Evolutionary conservation across 2,888 invertebrate species (phyloP), one percentile per base, ranked within the genome.

Genomic region (Agrochola litura): DNA sequence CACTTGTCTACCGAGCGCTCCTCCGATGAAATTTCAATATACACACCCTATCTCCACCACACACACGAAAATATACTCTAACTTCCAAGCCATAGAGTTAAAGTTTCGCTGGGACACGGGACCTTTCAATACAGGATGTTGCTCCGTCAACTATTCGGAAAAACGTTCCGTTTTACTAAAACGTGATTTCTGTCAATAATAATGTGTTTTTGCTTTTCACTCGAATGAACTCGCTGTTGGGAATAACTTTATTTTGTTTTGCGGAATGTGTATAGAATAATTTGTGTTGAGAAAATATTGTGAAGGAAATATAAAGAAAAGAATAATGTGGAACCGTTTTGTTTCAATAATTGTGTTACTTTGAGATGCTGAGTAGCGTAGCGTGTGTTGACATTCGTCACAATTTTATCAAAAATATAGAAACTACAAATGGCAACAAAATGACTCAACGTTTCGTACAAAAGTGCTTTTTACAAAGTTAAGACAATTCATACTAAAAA

Each of bases 1-100:
- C 93, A 92, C 91, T 91, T 92, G 89, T 91, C 90, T 89, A 83
- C 87, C 82, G 80, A 82, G 81, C 83, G 85, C 73, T 88, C 88
- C 89, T 89, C 82, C 92, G 87, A 91, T 91, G 91, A 90, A 93
- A 92, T 92, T 92, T 92, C 93, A 92, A 93, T 92, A 92, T 85
- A 87, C 82, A 83, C 77, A 77, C 61, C 73, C 70, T 73, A 58
- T 72, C 77, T 70, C 67, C 72, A 37, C n/a, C 22, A 6, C 56
- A 25, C 79, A 83, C 56, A 10, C 61, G 5, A 89, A 86, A 87
- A 65, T 66, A 46, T 43, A 87, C 87, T 71, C 66, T 85, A 87
- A n/a, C 1, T 0, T 0, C 0, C 0, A 6, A n/a, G 1, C 0
- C 9, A 72, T 80, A 89, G 43, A 77, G 84, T 76, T 46, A 6